These are phyloP conservation scores for Geothlypis trichas DNA, from an alignment of 2,113 vertebrate species.

Conservation along the genomic window DNA sequence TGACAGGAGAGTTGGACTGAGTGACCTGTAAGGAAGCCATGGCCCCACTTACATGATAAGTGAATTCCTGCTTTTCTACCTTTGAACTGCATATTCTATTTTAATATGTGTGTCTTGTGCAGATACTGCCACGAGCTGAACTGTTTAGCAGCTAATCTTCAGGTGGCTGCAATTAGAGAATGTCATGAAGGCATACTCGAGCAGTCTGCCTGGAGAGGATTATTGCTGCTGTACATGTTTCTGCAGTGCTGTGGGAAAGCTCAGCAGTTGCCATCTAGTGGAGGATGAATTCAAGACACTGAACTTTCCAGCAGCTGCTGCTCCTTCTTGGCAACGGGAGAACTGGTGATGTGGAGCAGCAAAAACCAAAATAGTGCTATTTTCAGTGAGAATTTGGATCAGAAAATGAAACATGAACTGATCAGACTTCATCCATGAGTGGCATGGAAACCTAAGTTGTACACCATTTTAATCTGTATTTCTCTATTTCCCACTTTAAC, in stretches of 20 bases:
- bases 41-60: background rate
- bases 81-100: background rate
- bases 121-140: background rate
- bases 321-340: background rate
- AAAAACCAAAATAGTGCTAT: background rate
- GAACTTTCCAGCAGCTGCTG: background rate
- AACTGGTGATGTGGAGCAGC: background rate
- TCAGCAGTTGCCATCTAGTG: slow-evolving; percentile 76
- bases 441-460: background rate
- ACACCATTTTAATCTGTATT: background rate
- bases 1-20: background rate
- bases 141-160: background rate
- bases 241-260: background rate
- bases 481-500: background rate
- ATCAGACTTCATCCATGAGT: background rate
- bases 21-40: background rate
- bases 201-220: background rate
- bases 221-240: background rate
- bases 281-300: background rate
- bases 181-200: background rate
- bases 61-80: background rate
- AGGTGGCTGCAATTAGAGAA: background rate
- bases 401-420: background rate
- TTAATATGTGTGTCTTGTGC: background rate
- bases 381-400: background rate